A percentile compares a stretch with the other conserved stretches of the same genome.
Conservation (phyloP, 2,888 invertebrate genomes). For the Tanytarsus gracilentus region DNA sequence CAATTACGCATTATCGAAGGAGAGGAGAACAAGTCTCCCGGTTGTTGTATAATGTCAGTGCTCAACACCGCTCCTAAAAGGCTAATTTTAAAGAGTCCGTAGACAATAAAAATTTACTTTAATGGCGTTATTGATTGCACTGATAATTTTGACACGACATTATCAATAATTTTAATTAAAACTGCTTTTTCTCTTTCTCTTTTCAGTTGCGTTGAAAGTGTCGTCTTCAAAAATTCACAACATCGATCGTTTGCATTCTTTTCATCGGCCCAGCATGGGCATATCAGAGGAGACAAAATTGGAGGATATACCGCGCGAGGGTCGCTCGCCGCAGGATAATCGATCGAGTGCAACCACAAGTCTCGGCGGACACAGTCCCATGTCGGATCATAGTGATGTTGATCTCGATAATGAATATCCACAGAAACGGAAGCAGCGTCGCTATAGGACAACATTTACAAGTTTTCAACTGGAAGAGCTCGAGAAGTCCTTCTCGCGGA, state of each 20-base stretch:
- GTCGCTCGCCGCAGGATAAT: conserved; percentile 43
- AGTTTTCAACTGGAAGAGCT: conserved; percentile 91
- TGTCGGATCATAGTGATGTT: conserved; percentile 55
- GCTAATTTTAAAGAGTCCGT: background rate
- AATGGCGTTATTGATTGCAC: conserved; percentile 21
- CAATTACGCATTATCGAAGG: background rate
- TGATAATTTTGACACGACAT: conserved; percentile 26
- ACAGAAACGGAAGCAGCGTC: conserved; percentile 80
- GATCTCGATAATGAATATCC: conserved; percentile 65
- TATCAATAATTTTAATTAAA: conserved; percentile 16
- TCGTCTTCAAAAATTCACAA: conserved; percentile 15
- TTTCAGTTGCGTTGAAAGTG: background rate
- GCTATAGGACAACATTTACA: conserved; percentile 90
- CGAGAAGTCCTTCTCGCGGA: conserved; percentile 93
- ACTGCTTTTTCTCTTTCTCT: conserved; percentile 1
- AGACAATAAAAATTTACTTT: background rate
- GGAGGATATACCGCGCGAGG: conserved; percentile 44
- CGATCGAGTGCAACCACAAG: conserved; percentile 44
- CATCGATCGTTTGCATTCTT: conserved; percentile 26
- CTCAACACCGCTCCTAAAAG: background rate
- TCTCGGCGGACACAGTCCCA: conserved; percentile 42
- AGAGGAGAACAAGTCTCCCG: background rate
- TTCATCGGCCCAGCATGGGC: conserved; percentile 38
- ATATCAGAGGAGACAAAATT: conserved; percentile 46
- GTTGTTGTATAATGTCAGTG: background rate